A percentile compares a stretch with the other conserved stretches of the same genome.
Evolutionary conservation across 2,113 vertebrate genomes (phyloP).

Genomic region (Eulacestoma nigropectus): DNA sequence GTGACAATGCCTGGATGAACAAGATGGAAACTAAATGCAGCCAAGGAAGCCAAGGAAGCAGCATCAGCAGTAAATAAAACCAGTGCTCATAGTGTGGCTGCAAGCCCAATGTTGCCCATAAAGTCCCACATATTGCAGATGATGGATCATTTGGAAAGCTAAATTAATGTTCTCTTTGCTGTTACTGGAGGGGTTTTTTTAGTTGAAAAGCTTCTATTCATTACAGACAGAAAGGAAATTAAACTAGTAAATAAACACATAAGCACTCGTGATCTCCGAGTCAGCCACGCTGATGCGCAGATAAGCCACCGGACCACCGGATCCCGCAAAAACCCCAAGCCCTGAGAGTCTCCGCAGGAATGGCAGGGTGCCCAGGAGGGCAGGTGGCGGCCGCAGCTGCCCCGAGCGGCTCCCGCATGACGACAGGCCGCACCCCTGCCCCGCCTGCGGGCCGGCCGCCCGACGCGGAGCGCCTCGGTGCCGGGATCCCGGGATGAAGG

Average conservation of each 20-base stretch:
- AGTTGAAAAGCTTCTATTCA: not conserved
- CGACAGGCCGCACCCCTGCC: too few species aligned
- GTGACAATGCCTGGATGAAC: not conserved
- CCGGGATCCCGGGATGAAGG: not conserved
- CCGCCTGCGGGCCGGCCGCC: not conserved
- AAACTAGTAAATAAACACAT: not conserved
- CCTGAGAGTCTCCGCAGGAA: not conserved
- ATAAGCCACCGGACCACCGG: not conserved
- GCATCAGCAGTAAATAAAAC: not conserved
- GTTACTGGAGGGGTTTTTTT: not conserved
- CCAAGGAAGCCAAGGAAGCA: not conserved
- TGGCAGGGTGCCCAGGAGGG: not conserved
- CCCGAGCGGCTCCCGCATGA: not conserved
- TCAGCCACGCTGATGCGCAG: too few species aligned
- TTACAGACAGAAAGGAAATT: not conserved
- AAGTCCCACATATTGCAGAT: not conserved
- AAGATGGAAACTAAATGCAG: not conserved
- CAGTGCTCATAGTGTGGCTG: not conserved
- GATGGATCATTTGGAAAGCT: rapidly evolving
- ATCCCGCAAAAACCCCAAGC: not conserved
- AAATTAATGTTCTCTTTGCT: not conserved
- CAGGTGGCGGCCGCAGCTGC: too few species aligned
- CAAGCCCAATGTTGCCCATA: rapidly evolving
- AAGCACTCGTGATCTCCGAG: not conserved
- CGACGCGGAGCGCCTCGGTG: not conserved